Conservation (phyloP, 1,140 invertebrate genomes). For the Pseudomyrmex flavicornis region DNA sequence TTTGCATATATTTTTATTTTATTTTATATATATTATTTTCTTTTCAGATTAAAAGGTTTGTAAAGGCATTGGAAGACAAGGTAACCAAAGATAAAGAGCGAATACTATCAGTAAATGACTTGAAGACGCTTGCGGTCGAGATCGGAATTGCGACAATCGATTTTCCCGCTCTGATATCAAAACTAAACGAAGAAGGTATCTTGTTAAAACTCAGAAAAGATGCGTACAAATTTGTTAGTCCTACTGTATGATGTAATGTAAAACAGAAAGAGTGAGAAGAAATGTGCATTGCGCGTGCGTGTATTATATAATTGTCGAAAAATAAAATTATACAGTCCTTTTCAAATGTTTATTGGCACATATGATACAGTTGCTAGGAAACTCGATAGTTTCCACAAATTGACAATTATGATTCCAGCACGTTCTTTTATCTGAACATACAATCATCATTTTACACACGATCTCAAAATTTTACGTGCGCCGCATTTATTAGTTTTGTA, state of each 20-base stretch:
- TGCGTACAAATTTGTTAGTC: conserved; percentile 88
- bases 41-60: conserved; percentile 91
- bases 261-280: no score
- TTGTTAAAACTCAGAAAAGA: conserved; percentile 93
- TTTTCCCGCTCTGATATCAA: conserved; percentile 89
- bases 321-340: background rate
- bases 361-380: conserved; percentile 33
- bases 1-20: background rate
- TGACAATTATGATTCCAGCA: conserved; percentile 21
- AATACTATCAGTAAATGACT: conserved; percentile 91
- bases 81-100: conserved; percentile 88
- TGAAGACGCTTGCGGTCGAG: conserved; percentile 89
- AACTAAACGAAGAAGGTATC: conserved; percentile 94
- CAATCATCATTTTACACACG: conserved; percentile 30
- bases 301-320: background rate
- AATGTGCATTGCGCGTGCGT: no score
- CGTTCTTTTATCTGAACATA: background rate
- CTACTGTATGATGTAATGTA: background rate
- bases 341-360: conserved; percentile 5
- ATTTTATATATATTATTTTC: conserved; percentile 40
- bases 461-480: conserved; percentile 36
- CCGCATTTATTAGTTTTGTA: conserved; percentile 7
- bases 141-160: conserved; percentile 86
- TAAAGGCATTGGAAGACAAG: conserved; percentile 89
- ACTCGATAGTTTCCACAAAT: conserved; percentile 31